Conservation (phyloP, 2,797 vertebrate genomes). For the Crenuchus spilurus region DNA sequence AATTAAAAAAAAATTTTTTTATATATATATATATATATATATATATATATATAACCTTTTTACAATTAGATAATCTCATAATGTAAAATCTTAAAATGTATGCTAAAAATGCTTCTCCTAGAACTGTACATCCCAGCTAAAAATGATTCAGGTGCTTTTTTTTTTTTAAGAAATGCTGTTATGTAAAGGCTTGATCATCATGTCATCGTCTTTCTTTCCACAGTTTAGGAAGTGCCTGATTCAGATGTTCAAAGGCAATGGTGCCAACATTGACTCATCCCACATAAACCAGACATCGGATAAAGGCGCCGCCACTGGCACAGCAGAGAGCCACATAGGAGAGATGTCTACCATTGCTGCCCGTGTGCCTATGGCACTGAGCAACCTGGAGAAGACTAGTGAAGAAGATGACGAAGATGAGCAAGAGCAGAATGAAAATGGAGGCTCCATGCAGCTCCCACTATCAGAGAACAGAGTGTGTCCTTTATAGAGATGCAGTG, state of each 20-base stretch:
- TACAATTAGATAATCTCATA: too few species aligned
- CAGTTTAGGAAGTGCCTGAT: conserved; percentile 90
- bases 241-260: conserved; percentile 80
- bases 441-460: conserved; percentile 42
- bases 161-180: too few species aligned
- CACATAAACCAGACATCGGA: conserved; percentile 76
- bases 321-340: conserved; percentile 73
- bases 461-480: conserved; percentile 45
- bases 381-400: conserved; percentile 46
- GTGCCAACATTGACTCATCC: conserved; percentile 64
- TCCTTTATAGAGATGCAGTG: conserved; percentile 41
- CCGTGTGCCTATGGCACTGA: conserved; percentile 63
- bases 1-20: too few species aligned
- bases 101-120: too few species aligned
- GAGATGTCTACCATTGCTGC: conserved; percentile 79
- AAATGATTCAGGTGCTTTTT: too few species aligned
- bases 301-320: conserved; percentile 67
- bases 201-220: conserved; percentile 31
- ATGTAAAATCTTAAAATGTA: too few species aligned
- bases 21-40: too few species aligned
- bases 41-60: too few species aligned
- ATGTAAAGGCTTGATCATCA: not conserved
- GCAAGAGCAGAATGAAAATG: conserved; percentile 38
- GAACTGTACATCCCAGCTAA: too few species aligned
- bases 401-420: conserved; percentile 48